A percentile compares a stretch with the other conserved stretches of the same genome.
phyloP scores from a whole-genome alignment of 2,888 invertebrate species.

The Cantharis lateralis region DNA sequence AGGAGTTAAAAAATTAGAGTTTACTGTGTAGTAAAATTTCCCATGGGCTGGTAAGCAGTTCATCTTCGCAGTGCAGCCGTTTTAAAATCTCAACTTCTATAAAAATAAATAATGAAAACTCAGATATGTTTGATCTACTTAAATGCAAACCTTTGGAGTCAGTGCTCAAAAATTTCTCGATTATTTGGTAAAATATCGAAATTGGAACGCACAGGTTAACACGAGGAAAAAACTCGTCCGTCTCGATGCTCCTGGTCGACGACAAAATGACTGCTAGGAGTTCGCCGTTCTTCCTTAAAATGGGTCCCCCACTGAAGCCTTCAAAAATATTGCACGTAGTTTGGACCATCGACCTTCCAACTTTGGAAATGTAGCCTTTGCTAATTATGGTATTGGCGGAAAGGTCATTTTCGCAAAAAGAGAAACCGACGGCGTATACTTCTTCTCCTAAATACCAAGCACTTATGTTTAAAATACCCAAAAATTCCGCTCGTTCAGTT shows the following conservation, averaged over 20 bases:
- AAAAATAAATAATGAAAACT: not conserved
- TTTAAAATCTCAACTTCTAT: not conserved
- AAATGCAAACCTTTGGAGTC: not conserved
- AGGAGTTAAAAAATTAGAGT: not conserved
- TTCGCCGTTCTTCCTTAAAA: slow-evolving; percentile 57
- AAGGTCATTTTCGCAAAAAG: slow-evolving; percentile 59
- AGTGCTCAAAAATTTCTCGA: slow-evolving; percentile 6
- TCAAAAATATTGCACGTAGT: slow-evolving; percentile 67
- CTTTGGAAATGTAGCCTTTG: slow-evolving; percentile 61
- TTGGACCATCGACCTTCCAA: slow-evolving; percentile 61
- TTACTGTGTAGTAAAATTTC: not conserved
- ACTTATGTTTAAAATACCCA: not conserved
- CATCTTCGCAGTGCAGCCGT: not conserved
- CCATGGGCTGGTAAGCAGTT: not conserved
- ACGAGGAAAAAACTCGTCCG: slow-evolving; percentile 60
- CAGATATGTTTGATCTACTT: not conserved
- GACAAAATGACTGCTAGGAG: slow-evolving; percentile 63
- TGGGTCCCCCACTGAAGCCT: slow-evolving; percentile 66
- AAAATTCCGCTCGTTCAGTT: too few relatives aligned
- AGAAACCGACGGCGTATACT: slow-evolving; percentile 63
- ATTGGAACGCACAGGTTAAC: slow-evolving; percentile 66
- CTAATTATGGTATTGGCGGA: slow-evolving; percentile 60
- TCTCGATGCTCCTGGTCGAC: slow-evolving; percentile 59
- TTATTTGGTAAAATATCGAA: not conserved
- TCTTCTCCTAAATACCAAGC: slow-evolving; percentile 58